Percentiles rank a stretch among this genome's conserved stretches.
phyloP scores from a whole-genome alignment of 1,140 invertebrate genomes.

The Drosophila malerkotliana region DNA sequence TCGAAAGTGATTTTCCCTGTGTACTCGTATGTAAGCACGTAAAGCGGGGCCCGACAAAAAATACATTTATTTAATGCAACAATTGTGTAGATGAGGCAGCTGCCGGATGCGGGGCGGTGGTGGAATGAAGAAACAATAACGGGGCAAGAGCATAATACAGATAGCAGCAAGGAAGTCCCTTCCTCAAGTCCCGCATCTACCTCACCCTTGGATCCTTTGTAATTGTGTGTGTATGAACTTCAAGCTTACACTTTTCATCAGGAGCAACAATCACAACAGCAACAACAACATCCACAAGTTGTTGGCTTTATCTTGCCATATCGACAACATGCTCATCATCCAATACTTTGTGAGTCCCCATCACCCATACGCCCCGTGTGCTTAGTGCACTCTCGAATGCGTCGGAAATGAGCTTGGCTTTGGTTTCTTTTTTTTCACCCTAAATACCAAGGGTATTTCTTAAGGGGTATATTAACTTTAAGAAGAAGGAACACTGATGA shows the following conservation, averaged over 20 bases:
- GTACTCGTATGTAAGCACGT: conserved; percentile 21
- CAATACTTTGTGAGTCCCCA: conserved; percentile 6
- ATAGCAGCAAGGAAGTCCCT: conserved; percentile 13
- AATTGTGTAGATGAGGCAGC: conserved; percentile 73
- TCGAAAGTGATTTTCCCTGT: not conserved
- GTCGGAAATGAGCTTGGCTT: conserved; percentile 40
- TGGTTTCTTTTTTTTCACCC: conserved; percentile 13
- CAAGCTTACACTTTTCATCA: conserved; percentile 24
- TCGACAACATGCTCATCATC: conserved; percentile 51
- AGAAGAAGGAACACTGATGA: too few relatives aligned
- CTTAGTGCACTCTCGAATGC: conserved; percentile 43
- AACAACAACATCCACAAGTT: conserved; percentile 30
- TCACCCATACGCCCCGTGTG: conserved; percentile 8
- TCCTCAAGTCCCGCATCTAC: not conserved
- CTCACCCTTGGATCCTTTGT: conserved; percentile 12
- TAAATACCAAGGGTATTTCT: not conserved
- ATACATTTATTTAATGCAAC: conserved; percentile 78
- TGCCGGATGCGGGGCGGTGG: conserved; percentile 30
- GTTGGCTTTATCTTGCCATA: conserved; percentile 51
- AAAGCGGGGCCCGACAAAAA: conserved; percentile 22
- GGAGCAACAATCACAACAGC: conserved; percentile 11
- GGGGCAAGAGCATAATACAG: conserved; percentile 44
- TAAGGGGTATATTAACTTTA: too few relatives aligned
- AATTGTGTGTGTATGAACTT: conserved; percentile 44
- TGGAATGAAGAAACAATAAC: conserved; percentile 42